Evolutionary conservation across 2,113 vertebrate species (phyloP), one percentile per base, ranked within the genome.

Genomic region (Callocephalon fimbriatum): DNA sequence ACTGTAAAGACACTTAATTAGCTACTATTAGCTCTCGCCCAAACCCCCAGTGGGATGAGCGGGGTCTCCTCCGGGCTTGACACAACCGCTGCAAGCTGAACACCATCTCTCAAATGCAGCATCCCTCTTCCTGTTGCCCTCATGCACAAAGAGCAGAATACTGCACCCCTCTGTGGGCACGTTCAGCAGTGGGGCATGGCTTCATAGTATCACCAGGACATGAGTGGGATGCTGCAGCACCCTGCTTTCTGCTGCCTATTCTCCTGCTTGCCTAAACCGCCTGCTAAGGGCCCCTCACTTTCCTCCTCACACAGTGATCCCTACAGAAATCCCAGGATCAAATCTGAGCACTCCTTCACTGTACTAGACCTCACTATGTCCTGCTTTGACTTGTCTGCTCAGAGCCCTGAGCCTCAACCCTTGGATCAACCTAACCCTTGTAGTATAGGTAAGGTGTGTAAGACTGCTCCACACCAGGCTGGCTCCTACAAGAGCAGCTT

Each of bases 141-240:
- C 71, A 7, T 0, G 16, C 35, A 58, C 2, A 2, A 31, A 32
- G 15, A 87, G 31, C 45, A 74, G 25, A 74, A 42, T 44, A 4
- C 42, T 38, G 40, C 48, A 75, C 4, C 27, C 31, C 27, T 53
- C 54, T 27, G 27, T 15, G 54, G 47, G 71, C 75, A 78, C 0
- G 1, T 19, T 45, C 56, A 67, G 15, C 3, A 1, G 6, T 54
- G n/a, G 53, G 37, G 32, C 47, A 72, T 0, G 0, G 77, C 50
- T 77, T 45, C 7, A 10, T 0, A 47, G 58, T 14, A 77, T 42
- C 50, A 91, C 2, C 21, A 80, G 25, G 15, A 6, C 3, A 4
- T 1, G 7, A 53, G 37, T 2, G 29, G 37, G 50, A 59, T 66
- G 27, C 68, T 59, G 38, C 65, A 80, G 68, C 22, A 70, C 15